phyloP scores from a whole-genome alignment of 2,797 vertebrate species.

The Onychomys torridus region DNA sequence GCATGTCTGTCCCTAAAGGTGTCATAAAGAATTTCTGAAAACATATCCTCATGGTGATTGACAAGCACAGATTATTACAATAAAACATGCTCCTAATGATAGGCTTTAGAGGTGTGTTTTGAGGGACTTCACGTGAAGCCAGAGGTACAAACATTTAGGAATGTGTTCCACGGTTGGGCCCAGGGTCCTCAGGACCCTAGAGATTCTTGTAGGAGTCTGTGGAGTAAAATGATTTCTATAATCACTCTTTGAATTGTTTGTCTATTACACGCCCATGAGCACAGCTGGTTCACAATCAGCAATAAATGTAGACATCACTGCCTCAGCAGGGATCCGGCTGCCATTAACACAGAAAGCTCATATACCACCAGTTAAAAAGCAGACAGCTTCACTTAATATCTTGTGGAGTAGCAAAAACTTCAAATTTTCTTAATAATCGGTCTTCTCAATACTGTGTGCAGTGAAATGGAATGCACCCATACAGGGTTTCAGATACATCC shows the following conservation, averaged over 20 bases:
- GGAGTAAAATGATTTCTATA: conserved; percentile 2
- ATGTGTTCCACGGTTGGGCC: neutral
- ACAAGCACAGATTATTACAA: neutral
- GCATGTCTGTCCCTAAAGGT: neutral
- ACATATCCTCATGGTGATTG: neutral
- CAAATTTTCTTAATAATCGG: neutral
- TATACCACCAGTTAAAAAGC: neutral
- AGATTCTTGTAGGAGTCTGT: neutral
- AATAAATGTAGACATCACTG: neutral
- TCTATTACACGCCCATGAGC: neutral
- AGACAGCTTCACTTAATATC: neutral
- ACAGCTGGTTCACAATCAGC: neutral
- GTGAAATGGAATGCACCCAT: neutral
- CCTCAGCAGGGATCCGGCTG: neutral
- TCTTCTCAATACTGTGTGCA: neutral
- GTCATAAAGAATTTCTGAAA: conserved; percentile 49
- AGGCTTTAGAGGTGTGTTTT: neutral
- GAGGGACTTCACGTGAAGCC: neutral
- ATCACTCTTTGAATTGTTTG: neutral
- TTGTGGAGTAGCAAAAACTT: neutral
- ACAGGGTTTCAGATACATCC: neutral
- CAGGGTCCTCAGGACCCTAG: neutral
- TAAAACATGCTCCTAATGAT: neutral
- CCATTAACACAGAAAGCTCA: neutral
- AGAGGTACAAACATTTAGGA: neutral